Conservation (phyloP, 2,888 invertebrate genomes). For the Xanthostigma xanthostigma region DNA sequence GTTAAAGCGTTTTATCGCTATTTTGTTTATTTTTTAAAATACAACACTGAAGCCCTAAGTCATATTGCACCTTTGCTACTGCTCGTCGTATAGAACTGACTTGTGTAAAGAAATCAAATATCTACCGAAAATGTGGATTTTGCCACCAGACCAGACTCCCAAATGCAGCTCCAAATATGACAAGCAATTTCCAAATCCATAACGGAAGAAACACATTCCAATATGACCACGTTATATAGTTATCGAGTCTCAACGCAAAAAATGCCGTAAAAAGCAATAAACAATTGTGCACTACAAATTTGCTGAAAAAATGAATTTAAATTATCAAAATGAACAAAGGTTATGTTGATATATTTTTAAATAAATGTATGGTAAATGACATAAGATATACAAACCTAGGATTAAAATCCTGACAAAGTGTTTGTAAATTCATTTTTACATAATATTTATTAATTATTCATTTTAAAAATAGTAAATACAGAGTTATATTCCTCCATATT, state of each 20-base stretch:
- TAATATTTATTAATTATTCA: no score
- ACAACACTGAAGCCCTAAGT: no score
- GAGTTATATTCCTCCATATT: no score
- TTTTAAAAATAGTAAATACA: no score
- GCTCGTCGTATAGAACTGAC: no score
- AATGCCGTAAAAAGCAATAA: constrained; percentile 81
- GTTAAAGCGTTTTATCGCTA: no score
- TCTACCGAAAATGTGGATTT: constrained; percentile 83
- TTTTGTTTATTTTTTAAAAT: no score
- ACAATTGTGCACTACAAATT: constrained; percentile 91
- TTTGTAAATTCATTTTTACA: constrained; percentile 66
- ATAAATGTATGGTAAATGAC: constrained; percentile 4
- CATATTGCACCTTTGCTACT: no score
- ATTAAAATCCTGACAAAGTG: constrained; percentile 82
- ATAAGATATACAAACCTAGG: constrained; percentile 48
- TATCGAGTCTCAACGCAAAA: constrained; percentile 81
- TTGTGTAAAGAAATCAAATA: background rate
- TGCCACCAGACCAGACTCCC: constrained; percentile 94
- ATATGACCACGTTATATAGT: constrained; percentile 79
- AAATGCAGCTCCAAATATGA: constrained; percentile 75
- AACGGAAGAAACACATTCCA: constrained; percentile 94
- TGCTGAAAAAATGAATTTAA: constrained; percentile 49
- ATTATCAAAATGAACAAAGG: background rate
- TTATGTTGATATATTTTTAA: background rate
- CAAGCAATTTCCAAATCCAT: constrained; percentile 94